Evolutionary conservation across 2,113 vertebrate genomes (phyloP), one percentile per base, ranked within the genome.

Genomic region (Salminus brasiliensis): DNA sequence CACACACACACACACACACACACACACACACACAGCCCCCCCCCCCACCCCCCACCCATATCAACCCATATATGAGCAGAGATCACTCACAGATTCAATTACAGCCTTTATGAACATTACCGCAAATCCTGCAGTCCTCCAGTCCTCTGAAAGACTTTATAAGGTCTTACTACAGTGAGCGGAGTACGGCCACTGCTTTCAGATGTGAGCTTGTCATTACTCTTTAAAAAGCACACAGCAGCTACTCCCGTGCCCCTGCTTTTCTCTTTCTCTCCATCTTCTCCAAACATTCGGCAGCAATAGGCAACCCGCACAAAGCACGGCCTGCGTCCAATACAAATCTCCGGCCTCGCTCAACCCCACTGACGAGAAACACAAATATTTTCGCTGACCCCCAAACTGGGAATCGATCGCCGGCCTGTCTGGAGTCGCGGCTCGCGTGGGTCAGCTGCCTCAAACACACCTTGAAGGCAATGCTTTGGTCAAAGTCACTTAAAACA

Each of bases 341-440:
- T 73, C 60, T 16, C 41, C 15, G 25, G 67, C 59, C 65, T 60
- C 47, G 18, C 69, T 82, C 52, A 76, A 76, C 74, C 74, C 62
- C 47, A 53, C 41, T 82, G 75, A 78, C 68, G 77, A 43, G n/a
- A 43, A 81, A 71, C 59, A 77, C 70, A 76, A 81, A 81, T 77
- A 66, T 72, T 62, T 81, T 81, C 53, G 34, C 75, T 43, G 68
- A 77, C 68, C 73, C 67, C 55, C 32, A 69, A 81, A 81, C 72
- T 60, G 63, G n/a, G 65, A 81, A 70, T 68, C 70, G 80, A 81
- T 77, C 36, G 34, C 36, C 59, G 52, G 71, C 55, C 69, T 72
- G 23, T 29, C 72, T 63, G 39, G 21, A n/a, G 52, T n/a, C 8
- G 6, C 23, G 52, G 11, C 52, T 25, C 47, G n/a, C 53, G 34